phyloP scores from a whole-genome alignment of 2,888 invertebrate genomes.

The Coleophora deauratella region DNA sequence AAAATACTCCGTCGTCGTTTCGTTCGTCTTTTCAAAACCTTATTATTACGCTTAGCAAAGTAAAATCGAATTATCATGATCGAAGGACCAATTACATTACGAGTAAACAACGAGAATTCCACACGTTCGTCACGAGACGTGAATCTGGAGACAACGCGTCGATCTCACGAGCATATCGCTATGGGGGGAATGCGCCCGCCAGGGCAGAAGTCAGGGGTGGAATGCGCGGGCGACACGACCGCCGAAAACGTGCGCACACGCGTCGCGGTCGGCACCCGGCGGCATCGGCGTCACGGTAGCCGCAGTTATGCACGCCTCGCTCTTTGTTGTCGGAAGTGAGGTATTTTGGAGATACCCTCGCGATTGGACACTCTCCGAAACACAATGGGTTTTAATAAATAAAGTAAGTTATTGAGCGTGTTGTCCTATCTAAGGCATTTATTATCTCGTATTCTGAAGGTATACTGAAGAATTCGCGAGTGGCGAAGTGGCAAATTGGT shows the following conservation, averaged over 20 bases:
- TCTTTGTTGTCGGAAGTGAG: conserved; percentile 17
- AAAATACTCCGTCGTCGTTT: no score
- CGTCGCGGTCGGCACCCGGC: conserved; percentile 1
- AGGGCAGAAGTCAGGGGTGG: conserved; percentile 31
- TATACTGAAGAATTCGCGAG: no score
- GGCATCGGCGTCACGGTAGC: conserved; percentile 1
- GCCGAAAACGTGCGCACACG: conserved; percentile 51
- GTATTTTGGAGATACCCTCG: conserved; percentile 15
- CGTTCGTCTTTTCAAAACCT: no score
- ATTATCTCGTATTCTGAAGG: no score
- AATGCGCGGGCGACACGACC: conserved; percentile 29
- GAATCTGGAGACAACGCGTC: conserved; percentile 46
- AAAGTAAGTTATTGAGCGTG: no score
- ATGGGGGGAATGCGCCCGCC: conserved; percentile 49
- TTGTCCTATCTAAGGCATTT: no score
- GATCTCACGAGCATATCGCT: conserved; percentile 57
- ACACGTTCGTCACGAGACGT: conserved; percentile 25
- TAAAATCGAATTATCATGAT: no score
- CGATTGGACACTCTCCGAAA: not conserved
- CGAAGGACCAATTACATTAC: no score
- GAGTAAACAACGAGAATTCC: no score
- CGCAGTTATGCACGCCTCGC: conserved; percentile 9
- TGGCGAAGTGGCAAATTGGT: no score
- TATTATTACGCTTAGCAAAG: no score
- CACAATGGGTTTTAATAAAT: no score